Evolutionary conservation across 2,888 invertebrate species (phyloP).

Genomic region (Trissoscelio sp.): DNA sequence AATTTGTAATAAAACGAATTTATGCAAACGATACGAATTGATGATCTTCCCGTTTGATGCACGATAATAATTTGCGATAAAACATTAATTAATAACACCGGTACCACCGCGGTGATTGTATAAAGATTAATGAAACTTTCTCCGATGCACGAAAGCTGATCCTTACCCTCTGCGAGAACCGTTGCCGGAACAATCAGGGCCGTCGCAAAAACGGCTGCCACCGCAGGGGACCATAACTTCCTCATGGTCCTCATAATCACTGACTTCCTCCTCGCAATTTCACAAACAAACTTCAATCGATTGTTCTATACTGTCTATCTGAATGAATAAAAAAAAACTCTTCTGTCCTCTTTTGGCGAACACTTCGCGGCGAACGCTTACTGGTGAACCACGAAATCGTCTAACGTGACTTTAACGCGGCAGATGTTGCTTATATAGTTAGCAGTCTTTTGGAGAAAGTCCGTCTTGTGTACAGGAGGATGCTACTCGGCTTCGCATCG

Average conservation of each 20-base stretch:
- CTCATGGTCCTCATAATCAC: slow-evolving; percentile 76
- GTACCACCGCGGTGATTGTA: slow-evolving; percentile 41
- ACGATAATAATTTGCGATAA: slow-evolving; percentile 6
- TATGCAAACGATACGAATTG: background rate
- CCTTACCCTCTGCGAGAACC: slow-evolving; percentile 81
- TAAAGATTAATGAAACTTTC: slow-evolving; percentile 66
- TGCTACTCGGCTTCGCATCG: slow-evolving; percentile 73
- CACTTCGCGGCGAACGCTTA: slow-evolving; percentile 69
- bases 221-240: slow-evolving; percentile 77
- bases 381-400: slow-evolving; percentile 79
- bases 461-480: slow-evolving; percentile 76
- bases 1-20: background rate
- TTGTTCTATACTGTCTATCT: slow-evolving; percentile 26
- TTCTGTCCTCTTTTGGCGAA: slow-evolving; percentile 34
- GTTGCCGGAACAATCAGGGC: slow-evolving; percentile 75
- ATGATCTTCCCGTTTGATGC: slow-evolving; percentile 1
- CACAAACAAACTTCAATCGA: slow-evolving; percentile 41
- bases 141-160: slow-evolving; percentile 65
- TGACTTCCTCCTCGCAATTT: slow-evolving; percentile 7
- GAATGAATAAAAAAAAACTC: slow-evolving; percentile 18
- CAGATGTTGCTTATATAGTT: slow-evolving; percentile 82
- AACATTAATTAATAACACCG: slow-evolving; percentile 42
- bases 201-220: slow-evolving; percentile 76
- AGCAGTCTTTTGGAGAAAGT: slow-evolving; percentile 83
- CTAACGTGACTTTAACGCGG: slow-evolving; percentile 82